These are phyloP conservation scores for Lochmaea capreae DNA, from an alignment of 2,888 invertebrate species.

Conservation along the genomic window DNA sequence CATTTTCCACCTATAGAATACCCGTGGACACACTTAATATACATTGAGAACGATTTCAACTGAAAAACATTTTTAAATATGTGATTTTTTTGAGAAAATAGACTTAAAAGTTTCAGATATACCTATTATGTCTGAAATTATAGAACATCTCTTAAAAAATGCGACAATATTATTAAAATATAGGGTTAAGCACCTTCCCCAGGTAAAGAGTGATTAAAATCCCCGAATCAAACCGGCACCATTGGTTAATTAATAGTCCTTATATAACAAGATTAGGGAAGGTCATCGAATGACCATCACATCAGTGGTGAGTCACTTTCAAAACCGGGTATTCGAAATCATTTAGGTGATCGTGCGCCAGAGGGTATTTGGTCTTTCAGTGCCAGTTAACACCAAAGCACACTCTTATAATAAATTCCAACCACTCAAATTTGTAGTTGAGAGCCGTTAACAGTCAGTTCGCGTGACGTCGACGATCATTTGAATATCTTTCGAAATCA, in stretches of 20 bases:
- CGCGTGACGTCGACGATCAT: slow-evolving; percentile 57
- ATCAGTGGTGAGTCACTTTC: slow-evolving; percentile 18
- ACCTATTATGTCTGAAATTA: no score
- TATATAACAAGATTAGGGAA: slow-evolving; percentile 19
- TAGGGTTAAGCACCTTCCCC: not conserved
- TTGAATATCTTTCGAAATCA: slow-evolving; percentile 60
- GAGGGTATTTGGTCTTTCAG: slow-evolving; percentile 17
- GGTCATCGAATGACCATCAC: slow-evolving; percentile 19
- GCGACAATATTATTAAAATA: not conserved
- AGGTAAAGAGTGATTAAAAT: not conserved
- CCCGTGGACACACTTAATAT: no score
- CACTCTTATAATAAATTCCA: slow-evolving; percentile 40
- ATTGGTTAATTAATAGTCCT: slow-evolving; percentile 7
- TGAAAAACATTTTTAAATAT: no score
- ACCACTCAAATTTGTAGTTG: slow-evolving; percentile 44
- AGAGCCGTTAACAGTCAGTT: slow-evolving; percentile 59
- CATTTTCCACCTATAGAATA: no score
- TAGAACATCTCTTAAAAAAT: no score
- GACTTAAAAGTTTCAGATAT: no score
- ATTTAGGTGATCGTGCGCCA: slow-evolving; percentile 21
- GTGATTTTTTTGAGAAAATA: no score
- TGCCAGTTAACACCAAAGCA: slow-evolving; percentile 22
- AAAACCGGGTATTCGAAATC: slow-evolving; percentile 17
- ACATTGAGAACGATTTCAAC: no score
- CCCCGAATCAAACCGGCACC: not conserved